Conservation (phyloP, 1,140 invertebrate genomes). For the Vollenhovia emeryi region DNA sequence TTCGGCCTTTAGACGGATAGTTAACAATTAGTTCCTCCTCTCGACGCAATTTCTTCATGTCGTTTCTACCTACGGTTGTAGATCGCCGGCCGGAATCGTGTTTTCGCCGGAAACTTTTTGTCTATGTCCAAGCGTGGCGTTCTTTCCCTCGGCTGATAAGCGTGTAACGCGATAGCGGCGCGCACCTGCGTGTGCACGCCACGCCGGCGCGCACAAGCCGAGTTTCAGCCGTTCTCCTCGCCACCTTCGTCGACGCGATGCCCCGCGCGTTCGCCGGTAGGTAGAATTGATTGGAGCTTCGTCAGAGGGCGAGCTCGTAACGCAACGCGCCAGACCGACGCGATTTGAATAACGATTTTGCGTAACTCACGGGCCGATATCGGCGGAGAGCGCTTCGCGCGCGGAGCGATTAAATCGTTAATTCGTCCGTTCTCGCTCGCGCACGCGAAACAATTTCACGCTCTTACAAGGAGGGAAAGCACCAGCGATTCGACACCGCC, state of each 20-base stretch:
- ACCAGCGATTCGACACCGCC: slow-evolving; percentile 20
- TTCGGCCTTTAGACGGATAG: background rate
- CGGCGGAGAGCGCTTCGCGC: slow-evolving; percentile 16
- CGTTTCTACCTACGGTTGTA: background rate
- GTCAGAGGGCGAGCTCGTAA: slow-evolving; percentile 16
- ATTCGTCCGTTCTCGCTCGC: slow-evolving; percentile 19
- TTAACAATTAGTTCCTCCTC: slow-evolving; percentile 6
- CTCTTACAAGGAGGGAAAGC: slow-evolving; percentile 56
- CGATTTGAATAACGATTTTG: slow-evolving; percentile 49
- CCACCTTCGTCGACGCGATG: background rate
- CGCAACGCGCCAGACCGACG: slow-evolving; percentile 7
- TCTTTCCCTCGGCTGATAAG: slow-evolving; percentile 36
- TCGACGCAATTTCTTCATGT: background rate
- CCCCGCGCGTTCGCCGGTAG: background rate
- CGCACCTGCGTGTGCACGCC: slow-evolving; percentile 22
- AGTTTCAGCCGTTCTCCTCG: slow-evolving; percentile 11
- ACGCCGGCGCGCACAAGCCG: background rate
- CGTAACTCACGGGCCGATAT: slow-evolving; percentile 48
- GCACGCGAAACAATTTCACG: slow-evolving; percentile 46
- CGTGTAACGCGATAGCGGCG: slow-evolving; percentile 47
- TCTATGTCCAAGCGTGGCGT: slow-evolving; percentile 10
- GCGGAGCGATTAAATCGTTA: slow-evolving; percentile 15
- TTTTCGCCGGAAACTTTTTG: slow-evolving; percentile 35
- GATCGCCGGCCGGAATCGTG: background rate
- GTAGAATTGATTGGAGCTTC: slow-evolving; percentile 49